Evolutionary conservation across 2,797 vertebrate species (phyloP).

Genomic region (Rhadinocentrus ornatus): DNA sequence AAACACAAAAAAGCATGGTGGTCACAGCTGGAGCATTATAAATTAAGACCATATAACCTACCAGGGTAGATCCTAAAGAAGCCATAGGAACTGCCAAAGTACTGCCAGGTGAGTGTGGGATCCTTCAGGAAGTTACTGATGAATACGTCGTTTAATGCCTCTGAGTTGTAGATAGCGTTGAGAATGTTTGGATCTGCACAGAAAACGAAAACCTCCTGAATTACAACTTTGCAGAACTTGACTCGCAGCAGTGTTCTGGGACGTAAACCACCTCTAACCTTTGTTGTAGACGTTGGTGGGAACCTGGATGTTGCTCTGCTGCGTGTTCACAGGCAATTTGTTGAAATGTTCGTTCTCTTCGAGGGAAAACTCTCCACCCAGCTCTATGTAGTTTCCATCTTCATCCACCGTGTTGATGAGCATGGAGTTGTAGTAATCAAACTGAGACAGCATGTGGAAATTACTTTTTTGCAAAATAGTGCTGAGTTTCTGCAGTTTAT

Average conservation of each 20-base stretch:
- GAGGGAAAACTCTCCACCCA: conserved; percentile 91
- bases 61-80: conserved; percentile 98
- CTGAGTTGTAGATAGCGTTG: conserved; percentile 96
- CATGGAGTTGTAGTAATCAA: conserved; percentile 95
- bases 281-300: conserved; percentile 98
- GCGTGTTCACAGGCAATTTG: conserved; percentile 90
- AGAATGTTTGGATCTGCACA: conserved; percentile 90
- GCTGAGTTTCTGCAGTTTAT: not conserved
- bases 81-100: conserved; percentile 94
- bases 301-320: conserved; percentile 91
- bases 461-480: too few species aligned
- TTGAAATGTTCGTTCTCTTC: conserved; percentile 96
- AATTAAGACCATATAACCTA: conserved; percentile 52
- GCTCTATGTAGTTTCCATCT: conserved; percentile 86
- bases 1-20: not conserved
- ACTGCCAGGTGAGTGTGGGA: conserved; percentile 97
- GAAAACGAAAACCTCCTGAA: not conserved
- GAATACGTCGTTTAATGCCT: conserved; percentile 93
- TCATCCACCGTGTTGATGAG: conserved; percentile 90
- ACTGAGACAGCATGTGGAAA: conserved; percentile 76
- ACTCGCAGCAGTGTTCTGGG: not conserved
- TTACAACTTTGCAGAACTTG: not conserved
- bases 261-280: conserved; percentile 78
- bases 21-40: too few species aligned
- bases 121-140: conserved; percentile 94